Conservation (phyloP, 1,140 invertebrate genomes). For the Chlorops oryzae region DNA sequence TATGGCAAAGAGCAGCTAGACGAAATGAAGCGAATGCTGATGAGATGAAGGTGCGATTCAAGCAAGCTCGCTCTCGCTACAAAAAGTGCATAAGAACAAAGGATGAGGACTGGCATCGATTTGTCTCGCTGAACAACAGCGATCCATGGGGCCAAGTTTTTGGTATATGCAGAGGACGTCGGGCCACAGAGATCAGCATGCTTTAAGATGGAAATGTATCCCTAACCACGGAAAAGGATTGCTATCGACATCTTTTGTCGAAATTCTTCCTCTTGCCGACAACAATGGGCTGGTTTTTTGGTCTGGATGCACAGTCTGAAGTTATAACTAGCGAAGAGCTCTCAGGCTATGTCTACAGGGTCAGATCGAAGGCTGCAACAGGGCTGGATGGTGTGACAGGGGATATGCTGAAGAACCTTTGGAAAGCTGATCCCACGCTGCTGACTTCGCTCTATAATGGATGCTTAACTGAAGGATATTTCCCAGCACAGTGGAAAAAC, state of each 20-base stretch:
- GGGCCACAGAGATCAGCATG: neutral
- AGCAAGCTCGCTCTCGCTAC: too few species aligned
- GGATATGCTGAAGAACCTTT: slow-evolving; percentile 4
- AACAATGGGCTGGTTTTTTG: neutral
- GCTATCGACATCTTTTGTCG: neutral
- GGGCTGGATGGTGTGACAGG: slow-evolving; percentile 9
- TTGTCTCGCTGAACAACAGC: neutral
- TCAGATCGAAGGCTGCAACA: neutral
- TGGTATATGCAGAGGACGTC: slow-evolving; percentile 1
- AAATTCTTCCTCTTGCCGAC: slow-evolving; percentile 2
- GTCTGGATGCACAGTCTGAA: too few species aligned
- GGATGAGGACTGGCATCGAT: too few species aligned
- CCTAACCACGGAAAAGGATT: neutral
- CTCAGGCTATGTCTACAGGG: neutral
- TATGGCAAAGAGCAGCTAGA: too few species aligned
- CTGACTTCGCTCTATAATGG: neutral
- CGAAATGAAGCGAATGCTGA: too few species aligned
- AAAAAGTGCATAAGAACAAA: too few species aligned
- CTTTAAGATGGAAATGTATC: neutral
- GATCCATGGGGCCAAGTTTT: slow-evolving; percentile 6
- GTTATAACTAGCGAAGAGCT: neutral
- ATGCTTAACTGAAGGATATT: neutral
- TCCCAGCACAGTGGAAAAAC: slow-evolving; percentile 17
- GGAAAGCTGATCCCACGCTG: slow-evolving; percentile 1
- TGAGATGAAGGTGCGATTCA: too few species aligned